Evolutionary conservation across 2,888 invertebrate genomes (phyloP).

Genomic region (Pseudococcus longispinus): DNA sequence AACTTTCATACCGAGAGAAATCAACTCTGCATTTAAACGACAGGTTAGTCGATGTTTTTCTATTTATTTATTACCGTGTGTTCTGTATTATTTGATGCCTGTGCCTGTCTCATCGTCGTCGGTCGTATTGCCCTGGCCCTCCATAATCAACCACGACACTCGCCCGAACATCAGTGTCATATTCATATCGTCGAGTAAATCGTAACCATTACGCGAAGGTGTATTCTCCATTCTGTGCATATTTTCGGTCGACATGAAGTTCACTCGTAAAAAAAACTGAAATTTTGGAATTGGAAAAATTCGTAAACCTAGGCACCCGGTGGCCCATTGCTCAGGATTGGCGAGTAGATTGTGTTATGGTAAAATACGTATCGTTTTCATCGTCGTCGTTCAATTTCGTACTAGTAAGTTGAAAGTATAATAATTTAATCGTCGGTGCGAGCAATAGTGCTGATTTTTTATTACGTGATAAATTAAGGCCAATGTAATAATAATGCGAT

Average conservation of each 20-base stretch:
- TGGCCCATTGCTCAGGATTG: too few species aligned
- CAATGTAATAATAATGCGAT: not conserved
- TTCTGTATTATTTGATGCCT: not conserved
- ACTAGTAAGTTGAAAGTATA: not conserved
- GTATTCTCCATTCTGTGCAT: too few species aligned
- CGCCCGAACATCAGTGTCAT: not conserved
- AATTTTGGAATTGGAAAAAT: too few species aligned
- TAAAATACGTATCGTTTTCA: not conserved
- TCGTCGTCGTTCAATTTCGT: not conserved
- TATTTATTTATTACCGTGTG: not conserved
- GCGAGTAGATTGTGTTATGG: not conserved
- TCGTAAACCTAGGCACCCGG: too few species aligned
- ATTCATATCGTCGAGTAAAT: not conserved
- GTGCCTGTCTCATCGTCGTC: not conserved
- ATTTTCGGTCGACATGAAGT: too few species aligned
- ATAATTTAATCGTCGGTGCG: not conserved
- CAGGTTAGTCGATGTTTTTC: slow-evolving; percentile 12
- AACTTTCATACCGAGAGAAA: slow-evolving; percentile 28
- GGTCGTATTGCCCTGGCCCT: too few species aligned
- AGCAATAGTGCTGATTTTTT: too few species aligned
- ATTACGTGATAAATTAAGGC: not conserved
- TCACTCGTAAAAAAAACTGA: too few species aligned
- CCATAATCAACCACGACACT: not conserved
- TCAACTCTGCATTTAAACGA: slow-evolving; percentile 13
- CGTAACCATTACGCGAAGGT: too few species aligned